A percentile compares a stretch with the other conserved stretches of the same genome.
These are phyloP conservation scores for Glaucidium brasilianum DNA, from an alignment of 2,113 vertebrate species.

Conservation along the genomic window DNA sequence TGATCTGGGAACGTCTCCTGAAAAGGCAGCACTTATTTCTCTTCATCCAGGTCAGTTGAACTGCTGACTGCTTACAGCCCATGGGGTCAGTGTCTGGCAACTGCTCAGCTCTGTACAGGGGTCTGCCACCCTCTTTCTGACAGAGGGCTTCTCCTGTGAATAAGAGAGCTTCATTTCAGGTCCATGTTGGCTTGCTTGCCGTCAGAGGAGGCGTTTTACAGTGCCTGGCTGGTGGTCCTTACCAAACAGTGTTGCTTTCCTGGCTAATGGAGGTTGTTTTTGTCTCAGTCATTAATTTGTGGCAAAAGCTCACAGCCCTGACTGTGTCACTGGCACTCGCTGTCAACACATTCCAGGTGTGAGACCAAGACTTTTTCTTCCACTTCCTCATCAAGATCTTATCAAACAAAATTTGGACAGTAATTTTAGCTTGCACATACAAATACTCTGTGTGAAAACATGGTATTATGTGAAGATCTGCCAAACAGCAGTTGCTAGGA, in stretches of 20 bases:
- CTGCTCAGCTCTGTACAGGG: neutral
- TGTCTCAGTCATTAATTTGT: neutral
- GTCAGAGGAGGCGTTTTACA: fast-evolving
- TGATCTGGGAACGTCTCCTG: neutral
- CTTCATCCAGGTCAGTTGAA: neutral
- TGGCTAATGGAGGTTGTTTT: fast-evolving
- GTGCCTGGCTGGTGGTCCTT: neutral
- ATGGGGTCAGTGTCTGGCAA: neutral
- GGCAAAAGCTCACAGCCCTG: neutral
- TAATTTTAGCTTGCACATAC: neutral
- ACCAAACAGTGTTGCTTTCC: neutral
- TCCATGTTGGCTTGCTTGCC: neutral
- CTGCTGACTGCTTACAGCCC: neutral
- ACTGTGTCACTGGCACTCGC: neutral
- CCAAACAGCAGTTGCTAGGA: neutral
- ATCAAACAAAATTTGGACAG: neutral
- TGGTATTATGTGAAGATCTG: neutral
- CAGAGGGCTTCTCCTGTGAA: neutral
- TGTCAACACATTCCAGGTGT: neutral
- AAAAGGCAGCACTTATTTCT: neutral
- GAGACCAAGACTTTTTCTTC: neutral
- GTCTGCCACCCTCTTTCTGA: neutral
- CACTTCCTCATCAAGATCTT: neutral
- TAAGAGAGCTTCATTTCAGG: neutral
- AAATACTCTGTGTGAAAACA: neutral